Evolutionary conservation across 1,140 invertebrate genomes (phyloP).

Genomic region (Hesperophylax magnus): DNA sequence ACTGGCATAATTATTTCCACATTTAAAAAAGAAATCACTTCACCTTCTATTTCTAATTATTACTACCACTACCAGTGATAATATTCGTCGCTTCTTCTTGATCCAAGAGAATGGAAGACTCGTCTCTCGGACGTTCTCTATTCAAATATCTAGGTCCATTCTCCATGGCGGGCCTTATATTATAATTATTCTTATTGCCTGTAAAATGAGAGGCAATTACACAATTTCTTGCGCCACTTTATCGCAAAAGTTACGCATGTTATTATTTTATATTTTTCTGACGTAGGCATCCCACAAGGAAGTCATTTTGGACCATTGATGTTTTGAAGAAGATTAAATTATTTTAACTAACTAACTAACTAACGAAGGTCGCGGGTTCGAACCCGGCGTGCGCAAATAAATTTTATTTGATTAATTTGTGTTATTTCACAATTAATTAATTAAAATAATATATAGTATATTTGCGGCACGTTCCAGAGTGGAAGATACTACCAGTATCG

Average conservation of each 20-base stretch:
- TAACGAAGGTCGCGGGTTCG: no score
- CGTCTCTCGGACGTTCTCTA: background rate
- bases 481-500: no score
- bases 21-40: conserved; percentile 4
- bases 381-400: no score
- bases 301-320: background rate
- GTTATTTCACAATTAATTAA: no score
- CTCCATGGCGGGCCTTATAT: background rate
- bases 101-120: background rate
- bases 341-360: no score
- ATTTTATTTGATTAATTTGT: no score
- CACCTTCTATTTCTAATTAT: conserved; percentile 17
- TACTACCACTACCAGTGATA: background rate
- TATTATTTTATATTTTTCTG: background rate
- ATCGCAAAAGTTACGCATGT: background rate
- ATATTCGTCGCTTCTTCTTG: background rate
- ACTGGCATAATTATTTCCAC: background rate
- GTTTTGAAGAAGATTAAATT: no score
- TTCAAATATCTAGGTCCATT: conserved; percentile 1
- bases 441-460: no score
- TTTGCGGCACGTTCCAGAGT: no score
- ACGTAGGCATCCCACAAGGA: background rate
- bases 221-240: background rate
- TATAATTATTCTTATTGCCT: background rate
- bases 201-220: background rate